Conservation (phyloP, 2,797 vertebrate genomes). For the Cottoperca gobio region DNA sequence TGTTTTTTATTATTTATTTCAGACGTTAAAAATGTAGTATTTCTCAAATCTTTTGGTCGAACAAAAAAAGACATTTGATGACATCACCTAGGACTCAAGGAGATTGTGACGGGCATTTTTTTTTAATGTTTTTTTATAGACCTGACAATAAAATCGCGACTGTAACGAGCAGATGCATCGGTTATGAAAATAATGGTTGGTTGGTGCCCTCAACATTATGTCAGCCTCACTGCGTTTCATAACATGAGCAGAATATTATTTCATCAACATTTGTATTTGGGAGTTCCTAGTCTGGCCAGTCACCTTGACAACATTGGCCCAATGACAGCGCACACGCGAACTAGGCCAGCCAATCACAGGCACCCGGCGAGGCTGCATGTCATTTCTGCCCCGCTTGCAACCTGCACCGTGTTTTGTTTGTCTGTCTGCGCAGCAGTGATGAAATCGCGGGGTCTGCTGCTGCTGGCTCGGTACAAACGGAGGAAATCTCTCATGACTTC, state of each 20-base stretch:
- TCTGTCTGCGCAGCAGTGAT: constrained; percentile 61
- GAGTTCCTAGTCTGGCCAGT: constrained; percentile 80
- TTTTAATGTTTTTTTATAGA: no score
- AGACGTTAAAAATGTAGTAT: no score
- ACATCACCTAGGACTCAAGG: background rate
- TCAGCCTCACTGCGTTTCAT: constrained; percentile 11
- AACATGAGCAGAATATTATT: constrained; percentile 11
- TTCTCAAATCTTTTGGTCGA: background rate
- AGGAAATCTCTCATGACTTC: constrained; percentile 8
- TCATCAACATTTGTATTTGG: constrained; percentile 58
- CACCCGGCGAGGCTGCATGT: constrained; percentile 69
- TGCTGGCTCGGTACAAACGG: constrained; percentile 27
- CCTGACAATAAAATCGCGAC: background rate
- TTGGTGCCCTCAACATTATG: background rate
- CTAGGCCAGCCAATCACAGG: constrained; percentile 81
- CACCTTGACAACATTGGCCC: constrained; percentile 87
- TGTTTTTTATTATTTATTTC: no score
- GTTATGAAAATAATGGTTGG: background rate
- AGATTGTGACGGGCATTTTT: background rate
- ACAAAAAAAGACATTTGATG: background rate
- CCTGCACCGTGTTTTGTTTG: constrained; percentile 79
- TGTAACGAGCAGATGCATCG: background rate
- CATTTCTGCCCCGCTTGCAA: constrained; percentile 72
- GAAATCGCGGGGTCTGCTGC: constrained; percentile 32
- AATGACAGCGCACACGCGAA: constrained; percentile 82